Evolutionary conservation across 2,888 invertebrate species (phyloP), one percentile per base, ranked within the genome.

Genomic region (Epinotia demarniana): DNA sequence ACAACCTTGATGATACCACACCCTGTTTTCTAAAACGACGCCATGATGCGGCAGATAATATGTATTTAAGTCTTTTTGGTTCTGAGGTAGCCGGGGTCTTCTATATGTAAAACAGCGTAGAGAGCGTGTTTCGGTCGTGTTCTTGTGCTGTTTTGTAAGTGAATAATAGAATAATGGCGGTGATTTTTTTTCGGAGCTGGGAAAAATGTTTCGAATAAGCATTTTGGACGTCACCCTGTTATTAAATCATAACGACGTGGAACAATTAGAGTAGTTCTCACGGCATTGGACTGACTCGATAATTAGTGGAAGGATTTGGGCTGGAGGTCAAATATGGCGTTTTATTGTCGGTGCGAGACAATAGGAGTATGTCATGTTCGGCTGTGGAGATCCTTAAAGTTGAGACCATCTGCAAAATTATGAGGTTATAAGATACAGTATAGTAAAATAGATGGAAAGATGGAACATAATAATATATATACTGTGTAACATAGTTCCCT

Each of bases 171-270:
- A 67, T 89, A 89, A 90, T 88, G 84, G 83, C 80, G 81, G 84
- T 78, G 79, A 84, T 88, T 88, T 90, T 89, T 74, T 75, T 72
- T 69, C 23, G 71, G 72, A 72, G 73, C 73, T 83, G 82, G 82
- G 83, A 83, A 86, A 85, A 83, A 83, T 81, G 80, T 79, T 79
- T 75, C 80, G 82, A 87, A 88, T 89, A 86, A 87, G 81, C 84
- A 86, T 89, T 87, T 85, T 79, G 84, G 78, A 81, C 86, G 86
- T 87, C 86, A 83, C 90, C 88, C 89, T 90, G 83, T 90, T 87
- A 92, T 92, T 92, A 92, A 90, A 89, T 87, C 87, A 84, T 85
- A 87, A 85, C 82, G 80, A 84, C 82, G 84, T 83, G 80, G 83
- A 80, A 82, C 84, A 80, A 69, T 72, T 53, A 73, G 72, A 78